Conservation (phyloP, 2,888 invertebrate species). For the Dioctria linearis region DNA sequence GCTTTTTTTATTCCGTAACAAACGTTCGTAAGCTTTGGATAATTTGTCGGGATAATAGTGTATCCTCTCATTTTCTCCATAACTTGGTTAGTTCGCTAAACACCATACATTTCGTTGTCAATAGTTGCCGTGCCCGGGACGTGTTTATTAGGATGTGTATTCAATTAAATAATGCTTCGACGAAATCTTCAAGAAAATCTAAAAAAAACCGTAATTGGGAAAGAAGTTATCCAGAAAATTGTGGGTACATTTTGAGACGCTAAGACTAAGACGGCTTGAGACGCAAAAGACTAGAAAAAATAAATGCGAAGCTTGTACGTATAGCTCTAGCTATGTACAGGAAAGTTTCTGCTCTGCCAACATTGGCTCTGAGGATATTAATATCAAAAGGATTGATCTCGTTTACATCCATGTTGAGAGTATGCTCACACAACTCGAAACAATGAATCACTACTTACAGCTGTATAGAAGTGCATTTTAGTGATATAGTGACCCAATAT, state of each 20-base stretch:
- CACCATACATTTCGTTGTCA: constrained; percentile 47
- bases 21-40: constrained; percentile 44
- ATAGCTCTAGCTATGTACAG: constrained; percentile 9
- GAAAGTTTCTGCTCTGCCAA: constrained; percentile 24
- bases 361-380: constrained; percentile 18
- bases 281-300: constrained; percentile 11
- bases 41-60: constrained; percentile 32
- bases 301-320: neutral
- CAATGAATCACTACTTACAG: constrained; percentile 28
- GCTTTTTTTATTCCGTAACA: constrained; percentile 48
- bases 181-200: constrained; percentile 4
- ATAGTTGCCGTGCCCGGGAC: constrained; percentile 51
- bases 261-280: neutral
- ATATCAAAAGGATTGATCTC: constrained; percentile 7
- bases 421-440: constrained; percentile 10
- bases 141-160: constrained; percentile 32
- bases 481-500: constrained; percentile 46
- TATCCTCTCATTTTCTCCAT: constrained; percentile 41
- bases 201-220: neutral
- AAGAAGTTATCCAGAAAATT: neutral
- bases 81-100: constrained; percentile 31
- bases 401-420: neutral
- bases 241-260: neutral
- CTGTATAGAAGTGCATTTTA: constrained; percentile 43
- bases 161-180: constrained; percentile 23